Conservation (phyloP, 2,888 invertebrate genomes). For the Spialia ferax region DNA sequence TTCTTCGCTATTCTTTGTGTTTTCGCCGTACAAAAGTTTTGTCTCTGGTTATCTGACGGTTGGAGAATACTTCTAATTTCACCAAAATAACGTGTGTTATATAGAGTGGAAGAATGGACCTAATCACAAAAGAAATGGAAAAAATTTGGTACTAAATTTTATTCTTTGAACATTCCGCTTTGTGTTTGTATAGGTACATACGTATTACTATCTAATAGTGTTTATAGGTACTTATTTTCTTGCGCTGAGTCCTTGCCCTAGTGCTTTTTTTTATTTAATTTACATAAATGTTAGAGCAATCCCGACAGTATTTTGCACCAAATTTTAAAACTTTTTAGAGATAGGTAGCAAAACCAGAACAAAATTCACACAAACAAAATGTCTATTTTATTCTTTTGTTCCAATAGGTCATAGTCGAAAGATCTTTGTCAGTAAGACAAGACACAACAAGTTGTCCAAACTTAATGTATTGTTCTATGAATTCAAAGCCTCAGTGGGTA, state of each 20-base stretch:
- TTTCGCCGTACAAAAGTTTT: conserved; percentile 60
- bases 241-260: too few relatives aligned
- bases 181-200: too few relatives aligned
- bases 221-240: neutral
- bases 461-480: conserved; percentile 52
- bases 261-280: too few relatives aligned
- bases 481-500: conserved; percentile 64
- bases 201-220: too few relatives aligned
- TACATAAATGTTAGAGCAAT: too few relatives aligned
- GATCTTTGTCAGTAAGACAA: conserved; percentile 33
- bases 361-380: neutral
- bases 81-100: conserved; percentile 26
- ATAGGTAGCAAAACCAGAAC: neutral
- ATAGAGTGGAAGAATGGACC: conserved; percentile 39
- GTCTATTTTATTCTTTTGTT: neutral
- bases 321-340: too few relatives aligned
- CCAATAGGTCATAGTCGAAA: neutral
- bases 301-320: too few relatives aligned
- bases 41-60: conserved; percentile 60
- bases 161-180: neutral
- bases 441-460: conserved; percentile 44
- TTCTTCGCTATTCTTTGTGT: conserved; percentile 59
- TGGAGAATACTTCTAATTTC: conserved; percentile 24
- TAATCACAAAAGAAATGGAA: conserved; percentile 18
- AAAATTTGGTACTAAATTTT: conserved; percentile 2